Base-by-base conservation (phyloP, 2,113 vertebrate species). In the Apeltes quadracus region DNA sequence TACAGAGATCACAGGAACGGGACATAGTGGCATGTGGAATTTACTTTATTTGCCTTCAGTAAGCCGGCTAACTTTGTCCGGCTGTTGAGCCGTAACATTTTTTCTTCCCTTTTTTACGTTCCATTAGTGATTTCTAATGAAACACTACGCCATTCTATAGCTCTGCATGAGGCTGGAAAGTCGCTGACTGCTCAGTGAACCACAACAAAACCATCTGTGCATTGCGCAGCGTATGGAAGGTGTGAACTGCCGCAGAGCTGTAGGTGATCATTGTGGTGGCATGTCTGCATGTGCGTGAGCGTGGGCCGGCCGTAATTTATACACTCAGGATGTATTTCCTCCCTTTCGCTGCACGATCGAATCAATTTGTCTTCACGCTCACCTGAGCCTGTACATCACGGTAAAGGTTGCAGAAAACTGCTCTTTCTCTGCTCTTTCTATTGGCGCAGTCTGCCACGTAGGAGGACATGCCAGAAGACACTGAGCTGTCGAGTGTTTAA, bases 11-110 rank as follows among this genome's bases (percentile, higher is more conserved):
- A 90, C 72, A 89, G 69, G 78, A 83, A 59, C 82, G 74, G 77
- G 83, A 84, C 88, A 89, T 81, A 79, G 79, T 88, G 84, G 80
- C 79, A 86, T 79, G 76, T 61, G 87, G 87, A 90, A 82, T 83
- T 51, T 82, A 72, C 61, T 83, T 79, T n/a, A n/a, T 83, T 87
- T 54, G 23, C 63, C 64, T 75, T 75, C 58, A 72, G 54, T 67
- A 23, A 84, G 69, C 34, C 57, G 32, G 57, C 68, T 65, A 73
- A 70, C 70, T 73, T 76, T 68, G 43, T 18, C 66, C 56, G 55
- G 41, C 69, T 46, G 36, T 64, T 56, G 55, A 38, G 18, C 58
- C 20, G 43, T 15, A 56, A 29, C 51, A 15, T 3, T 46, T 22
- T 25, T 20, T 50, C 7, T 54, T 32, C 3, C 32, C 4, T 22